phyloP scores from a whole-genome alignment of 2,888 invertebrate species.

The Watsonalla binaria region DNA sequence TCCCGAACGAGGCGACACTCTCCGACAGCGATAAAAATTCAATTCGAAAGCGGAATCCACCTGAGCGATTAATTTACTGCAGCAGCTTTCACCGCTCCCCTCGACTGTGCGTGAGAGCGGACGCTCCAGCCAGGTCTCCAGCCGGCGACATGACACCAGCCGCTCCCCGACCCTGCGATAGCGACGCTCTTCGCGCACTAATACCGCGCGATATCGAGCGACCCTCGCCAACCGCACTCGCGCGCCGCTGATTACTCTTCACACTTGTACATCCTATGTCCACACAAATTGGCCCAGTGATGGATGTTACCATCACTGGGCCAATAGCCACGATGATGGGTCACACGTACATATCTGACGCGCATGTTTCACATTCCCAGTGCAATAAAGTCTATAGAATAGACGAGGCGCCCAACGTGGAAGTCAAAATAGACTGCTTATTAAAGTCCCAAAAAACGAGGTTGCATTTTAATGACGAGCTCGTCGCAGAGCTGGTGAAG shows the following conservation, averaged over 20 bases:
- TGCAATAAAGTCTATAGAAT: background rate
- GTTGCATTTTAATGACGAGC: constrained; percentile 40
- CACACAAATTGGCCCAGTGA: too few species aligned
- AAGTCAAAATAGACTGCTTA: constrained; percentile 30
- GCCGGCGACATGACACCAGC: constrained; percentile 4
- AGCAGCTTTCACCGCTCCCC: constrained; percentile 62
- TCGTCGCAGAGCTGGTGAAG: constrained; percentile 17
- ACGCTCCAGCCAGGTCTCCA: constrained; percentile 8
- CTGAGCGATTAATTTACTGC: constrained; percentile 63
- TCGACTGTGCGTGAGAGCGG: constrained; percentile 23
- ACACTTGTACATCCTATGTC: too few species aligned
- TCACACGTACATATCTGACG: too few species aligned
- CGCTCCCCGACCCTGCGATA: constrained; percentile 19
- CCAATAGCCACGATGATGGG: too few species aligned
- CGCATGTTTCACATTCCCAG: background rate
- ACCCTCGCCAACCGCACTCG: constrained; percentile 22
- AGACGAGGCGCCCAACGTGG: constrained; percentile 19
- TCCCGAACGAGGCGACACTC: constrained; percentile 55
- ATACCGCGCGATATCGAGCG: constrained; percentile 24
- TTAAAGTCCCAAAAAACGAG: constrained; percentile 42
- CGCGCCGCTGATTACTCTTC: background rate
- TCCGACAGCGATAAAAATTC: constrained; percentile 60
- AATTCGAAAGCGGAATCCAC: constrained; percentile 72
- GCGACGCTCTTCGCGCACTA: constrained; percentile 20
- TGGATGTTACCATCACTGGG: too few species aligned